Percentiles rank a stretch among this genome's conserved stretches.
These are phyloP conservation scores for Eretmocerus hayati DNA, from an alignment of 2,888 invertebrate genomes.

Conservation along the genomic window DNA sequence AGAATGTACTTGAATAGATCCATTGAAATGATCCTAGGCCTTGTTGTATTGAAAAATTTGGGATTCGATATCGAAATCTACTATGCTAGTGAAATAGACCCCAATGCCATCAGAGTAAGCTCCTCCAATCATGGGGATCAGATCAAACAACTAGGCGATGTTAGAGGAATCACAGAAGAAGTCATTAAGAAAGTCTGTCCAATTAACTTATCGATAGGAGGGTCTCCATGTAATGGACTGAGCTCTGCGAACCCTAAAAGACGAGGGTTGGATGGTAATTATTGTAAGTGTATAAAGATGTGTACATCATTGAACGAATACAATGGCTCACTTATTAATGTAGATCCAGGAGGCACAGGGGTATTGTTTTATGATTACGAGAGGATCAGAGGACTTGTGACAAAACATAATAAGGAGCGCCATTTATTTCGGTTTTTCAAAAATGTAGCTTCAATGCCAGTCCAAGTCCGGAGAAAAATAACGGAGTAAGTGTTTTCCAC, in stretches of 20 bases:
- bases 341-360: constrained; percentile 50
- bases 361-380: constrained; percentile 52
- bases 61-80: constrained; percentile 50
- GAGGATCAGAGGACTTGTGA: constrained; percentile 44
- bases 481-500: constrained; percentile 43
- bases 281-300: not conserved
- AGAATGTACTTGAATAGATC: too few relatives aligned
- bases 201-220: constrained; percentile 55
- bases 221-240: constrained; percentile 58
- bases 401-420: constrained; percentile 34
- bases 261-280: constrained; percentile 49
- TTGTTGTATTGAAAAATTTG: constrained; percentile 47
- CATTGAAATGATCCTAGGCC: constrained; percentile 38
- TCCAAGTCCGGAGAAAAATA: constrained; percentile 44
- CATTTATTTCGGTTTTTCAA: constrained; percentile 55
- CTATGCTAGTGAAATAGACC: constrained; percentile 52
- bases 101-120: constrained; percentile 48
- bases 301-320: not conserved
- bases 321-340: not conserved
- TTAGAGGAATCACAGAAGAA: constrained; percentile 42
- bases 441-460: constrained; percentile 53
- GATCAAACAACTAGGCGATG: constrained; percentile 49
- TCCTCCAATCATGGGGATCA: constrained; percentile 43
- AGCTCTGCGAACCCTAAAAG: constrained; percentile 53
- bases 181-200: constrained; percentile 45